These are phyloP conservation scores for Datnioides undecimradiatus DNA, from an alignment of 2,113 vertebrate genomes.

Conservation along the genomic window DNA sequence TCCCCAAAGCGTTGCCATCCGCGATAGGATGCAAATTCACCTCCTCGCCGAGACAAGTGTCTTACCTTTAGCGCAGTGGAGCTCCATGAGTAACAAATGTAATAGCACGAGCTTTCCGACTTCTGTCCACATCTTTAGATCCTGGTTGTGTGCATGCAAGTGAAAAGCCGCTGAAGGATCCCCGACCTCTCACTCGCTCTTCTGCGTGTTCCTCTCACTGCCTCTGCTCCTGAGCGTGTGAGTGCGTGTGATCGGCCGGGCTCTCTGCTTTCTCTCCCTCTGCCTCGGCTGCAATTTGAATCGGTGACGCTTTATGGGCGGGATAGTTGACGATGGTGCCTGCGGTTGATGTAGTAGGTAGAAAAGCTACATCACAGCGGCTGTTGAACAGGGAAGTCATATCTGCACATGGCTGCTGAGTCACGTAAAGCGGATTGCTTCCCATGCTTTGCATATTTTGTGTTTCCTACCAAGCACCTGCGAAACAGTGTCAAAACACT, in stretches of 20 bases:
- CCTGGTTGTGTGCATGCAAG: slow-evolving; percentile 64
- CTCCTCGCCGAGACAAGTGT: slow-evolving; percentile 18
- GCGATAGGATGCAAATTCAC: slow-evolving; percentile 16
- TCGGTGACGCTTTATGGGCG: slow-evolving; percentile 82
- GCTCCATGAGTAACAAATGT: slow-evolving; percentile 82
- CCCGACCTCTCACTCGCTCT: slow-evolving; percentile 34
- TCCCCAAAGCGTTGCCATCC: background rate
- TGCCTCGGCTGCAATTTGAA: slow-evolving; percentile 78
- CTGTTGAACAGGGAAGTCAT: background rate
- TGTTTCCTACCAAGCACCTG: background rate
- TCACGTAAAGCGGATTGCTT: background rate
- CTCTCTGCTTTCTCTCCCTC: slow-evolving; percentile 42
- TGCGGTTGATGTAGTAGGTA: slow-evolving; percentile 33
- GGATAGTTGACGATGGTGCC: slow-evolving; percentile 52
- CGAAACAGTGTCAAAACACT: background rate
- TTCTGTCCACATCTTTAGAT: slow-evolving; percentile 84
- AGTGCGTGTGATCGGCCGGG: slow-evolving; percentile 47
- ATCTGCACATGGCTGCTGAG: background rate
- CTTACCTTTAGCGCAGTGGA: slow-evolving; percentile 78
- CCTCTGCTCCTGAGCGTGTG: slow-evolving; percentile 36
- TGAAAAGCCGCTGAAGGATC: slow-evolving; percentile 47
- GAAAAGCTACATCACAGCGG: background rate
- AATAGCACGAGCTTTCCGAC: slow-evolving; percentile 82
- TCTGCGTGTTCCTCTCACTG: slow-evolving; percentile 10
- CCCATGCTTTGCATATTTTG: background rate